Evolutionary conservation across 2,888 invertebrate genomes (phyloP).

Genomic region (Acleris cristana): DNA sequence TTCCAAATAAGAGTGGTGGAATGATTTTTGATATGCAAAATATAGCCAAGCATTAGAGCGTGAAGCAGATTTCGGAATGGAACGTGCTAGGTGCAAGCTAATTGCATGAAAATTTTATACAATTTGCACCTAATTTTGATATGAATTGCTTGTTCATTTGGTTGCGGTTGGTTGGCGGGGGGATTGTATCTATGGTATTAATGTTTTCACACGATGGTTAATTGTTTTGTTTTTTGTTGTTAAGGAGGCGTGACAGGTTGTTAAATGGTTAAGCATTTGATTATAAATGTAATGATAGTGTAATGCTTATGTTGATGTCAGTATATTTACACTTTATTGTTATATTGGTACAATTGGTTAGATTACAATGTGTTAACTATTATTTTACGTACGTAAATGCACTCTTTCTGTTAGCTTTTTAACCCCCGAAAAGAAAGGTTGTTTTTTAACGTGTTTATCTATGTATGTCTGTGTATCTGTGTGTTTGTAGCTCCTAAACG

Average conservation of each 20-base stretch:
- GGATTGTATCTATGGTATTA: slow-evolving; percentile 25
- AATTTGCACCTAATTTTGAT: slow-evolving; percentile 61
- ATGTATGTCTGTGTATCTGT: no score
- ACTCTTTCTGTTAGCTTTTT: no score
- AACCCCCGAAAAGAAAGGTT: no score
- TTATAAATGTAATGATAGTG: no score
- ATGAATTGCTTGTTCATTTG: slow-evolving; percentile 42
- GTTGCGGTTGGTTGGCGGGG: slow-evolving; percentile 42
- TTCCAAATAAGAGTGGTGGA: background rate
- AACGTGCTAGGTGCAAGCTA: slow-evolving; percentile 50
- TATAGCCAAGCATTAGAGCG: slow-evolving; percentile 47
- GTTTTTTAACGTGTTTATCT: no score
- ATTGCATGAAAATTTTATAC: slow-evolving; percentile 43
- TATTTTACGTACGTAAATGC: no score
- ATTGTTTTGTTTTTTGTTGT: background rate
- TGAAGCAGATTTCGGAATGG: slow-evolving; percentile 59
- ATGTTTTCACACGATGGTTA: slow-evolving; percentile 32
- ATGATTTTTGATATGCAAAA: slow-evolving; percentile 29
- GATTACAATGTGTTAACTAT: no score
- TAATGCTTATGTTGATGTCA: no score
- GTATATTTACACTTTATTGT: no score
- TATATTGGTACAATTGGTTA: no score
- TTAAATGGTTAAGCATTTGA: background rate
- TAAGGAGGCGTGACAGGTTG: background rate
- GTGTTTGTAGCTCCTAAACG: no score